phyloP scores from a whole-genome alignment of 2,797 vertebrate genomes.

The Leptoclinus maculatus region DNA sequence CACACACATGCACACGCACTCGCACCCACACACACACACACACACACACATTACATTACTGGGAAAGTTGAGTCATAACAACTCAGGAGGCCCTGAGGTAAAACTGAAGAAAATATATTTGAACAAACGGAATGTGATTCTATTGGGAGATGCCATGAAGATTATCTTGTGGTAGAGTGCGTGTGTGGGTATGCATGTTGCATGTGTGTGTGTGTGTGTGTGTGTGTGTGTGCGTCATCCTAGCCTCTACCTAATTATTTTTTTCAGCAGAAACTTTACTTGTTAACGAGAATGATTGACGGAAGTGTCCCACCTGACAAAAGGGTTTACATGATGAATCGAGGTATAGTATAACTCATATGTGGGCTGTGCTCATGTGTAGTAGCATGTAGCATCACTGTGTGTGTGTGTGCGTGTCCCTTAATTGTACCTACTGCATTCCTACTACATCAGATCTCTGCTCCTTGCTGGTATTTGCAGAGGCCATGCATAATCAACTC shows the following conservation, averaged over 20 bases:
- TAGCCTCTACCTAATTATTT: not conserved
- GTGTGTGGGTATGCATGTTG: not conserved
- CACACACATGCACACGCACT: not conserved
- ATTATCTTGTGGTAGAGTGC: slow-evolving; percentile 3
- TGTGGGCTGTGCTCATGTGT: not conserved
- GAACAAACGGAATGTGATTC: slow-evolving; percentile 39
- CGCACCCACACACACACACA: not conserved
- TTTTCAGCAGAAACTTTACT: not conserved
- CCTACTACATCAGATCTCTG: slow-evolving; percentile 23
- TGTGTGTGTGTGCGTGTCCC: not conserved
- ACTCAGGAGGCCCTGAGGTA: slow-evolving; percentile 33
- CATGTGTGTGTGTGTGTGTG: not conserved
- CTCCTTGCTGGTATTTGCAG: slow-evolving; percentile 69
- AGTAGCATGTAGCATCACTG: not conserved
- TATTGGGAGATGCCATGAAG: slow-evolving; percentile 20
- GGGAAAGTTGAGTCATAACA: slow-evolving; percentile 47
- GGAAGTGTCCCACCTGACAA: too few species aligned
- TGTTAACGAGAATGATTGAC: not conserved
- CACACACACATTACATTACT: slow-evolving; percentile 29
- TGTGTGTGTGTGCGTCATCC: not conserved
- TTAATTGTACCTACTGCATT: slow-evolving; percentile 25
- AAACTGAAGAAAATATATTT: slow-evolving; percentile 37
- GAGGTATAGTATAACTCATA: not conserved
- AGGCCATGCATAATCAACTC: slow-evolving; percentile 72
- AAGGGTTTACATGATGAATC: not conserved